phyloP scores from a whole-genome alignment of 2,113 vertebrate species.

The Entomyzon cyanotis region DNA sequence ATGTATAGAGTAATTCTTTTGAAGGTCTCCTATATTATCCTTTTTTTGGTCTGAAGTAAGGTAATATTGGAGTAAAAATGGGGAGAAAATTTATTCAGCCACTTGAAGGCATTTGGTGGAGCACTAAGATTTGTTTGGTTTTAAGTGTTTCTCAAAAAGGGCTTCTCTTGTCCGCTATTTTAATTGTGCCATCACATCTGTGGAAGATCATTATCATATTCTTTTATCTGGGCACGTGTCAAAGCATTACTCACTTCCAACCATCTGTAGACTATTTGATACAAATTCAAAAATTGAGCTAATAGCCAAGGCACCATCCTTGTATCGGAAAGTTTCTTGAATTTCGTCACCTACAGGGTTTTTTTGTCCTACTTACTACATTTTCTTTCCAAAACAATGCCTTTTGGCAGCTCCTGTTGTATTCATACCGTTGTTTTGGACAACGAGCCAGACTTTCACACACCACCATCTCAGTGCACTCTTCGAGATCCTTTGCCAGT shows the following conservation, averaged over 20 bases:
- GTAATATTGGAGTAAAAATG: background rate
- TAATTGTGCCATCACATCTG: conserved; percentile 21
- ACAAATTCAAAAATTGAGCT: background rate
- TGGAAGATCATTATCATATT: conserved; percentile 23
- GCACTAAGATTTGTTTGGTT: conserved; percentile 22
- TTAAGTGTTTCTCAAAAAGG: conserved; percentile 11
- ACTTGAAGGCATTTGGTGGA: conserved; percentile 13
- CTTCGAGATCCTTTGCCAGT: conserved; percentile 46
- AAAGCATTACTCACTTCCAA: background rate
- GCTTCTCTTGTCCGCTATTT: background rate
- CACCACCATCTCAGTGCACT: conserved; percentile 30
- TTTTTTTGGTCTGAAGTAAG: conserved; percentile 2
- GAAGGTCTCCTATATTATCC: background rate
- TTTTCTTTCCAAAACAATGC: conserved; percentile 39
- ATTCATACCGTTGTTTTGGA: background rate
- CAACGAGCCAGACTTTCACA: background rate
- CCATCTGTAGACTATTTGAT: background rate
- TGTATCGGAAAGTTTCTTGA: background rate
- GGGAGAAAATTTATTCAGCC: conserved; percentile 12
- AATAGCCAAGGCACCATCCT: background rate
- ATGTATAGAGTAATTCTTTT: conserved; percentile 13
- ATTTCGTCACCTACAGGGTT: conserved; percentile 7
- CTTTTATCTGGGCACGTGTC: background rate
- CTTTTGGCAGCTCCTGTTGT: conserved; percentile 47
- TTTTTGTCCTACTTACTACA: conserved; percentile 53